phyloP scores from a whole-genome alignment of 2,888 invertebrate species.

The Microctonus aethiopoides region DNA sequence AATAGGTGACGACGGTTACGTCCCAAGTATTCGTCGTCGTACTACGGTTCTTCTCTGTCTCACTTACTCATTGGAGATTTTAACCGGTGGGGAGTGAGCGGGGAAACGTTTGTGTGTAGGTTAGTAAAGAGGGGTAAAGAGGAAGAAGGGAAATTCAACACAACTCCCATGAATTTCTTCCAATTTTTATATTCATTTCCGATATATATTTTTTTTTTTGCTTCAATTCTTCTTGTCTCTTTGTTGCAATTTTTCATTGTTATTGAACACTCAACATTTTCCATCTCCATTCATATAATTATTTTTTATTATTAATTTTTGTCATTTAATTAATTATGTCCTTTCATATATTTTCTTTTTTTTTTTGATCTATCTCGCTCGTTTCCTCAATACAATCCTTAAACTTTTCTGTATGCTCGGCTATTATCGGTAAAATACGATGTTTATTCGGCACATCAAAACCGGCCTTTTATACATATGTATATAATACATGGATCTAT shows the following conservation, averaged over 20 bases:
- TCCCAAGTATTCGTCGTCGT: conserved; percentile 39
- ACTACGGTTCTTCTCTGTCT: conserved; percentile 7
- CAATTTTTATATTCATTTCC: conserved; percentile 3
- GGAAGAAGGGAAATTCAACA: neutral
- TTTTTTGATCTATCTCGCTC: neutral
- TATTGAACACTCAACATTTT: neutral
- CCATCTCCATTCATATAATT: neutral
- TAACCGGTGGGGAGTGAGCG: conserved; percentile 8
- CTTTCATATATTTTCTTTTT: neutral
- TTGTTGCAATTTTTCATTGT: neutral
- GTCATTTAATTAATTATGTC: neutral
- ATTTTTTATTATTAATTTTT: conserved; percentile 6
- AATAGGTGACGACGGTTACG: conserved; percentile 56
- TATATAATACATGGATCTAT: neutral
- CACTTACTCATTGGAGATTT: neutral
- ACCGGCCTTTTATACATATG: neutral
- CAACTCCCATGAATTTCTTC: conserved; percentile 24
- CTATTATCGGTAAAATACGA: conserved; percentile 61
- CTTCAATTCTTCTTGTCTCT: neutral
- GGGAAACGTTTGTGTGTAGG: neutral
- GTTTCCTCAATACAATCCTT: neutral
- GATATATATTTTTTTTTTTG: neutral
- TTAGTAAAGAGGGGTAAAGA: neutral
- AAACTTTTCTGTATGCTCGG: conserved; percentile 51
- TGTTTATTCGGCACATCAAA: conserved; percentile 57